These are phyloP conservation scores for Zeuzera pyrina DNA, from an alignment of 2,888 invertebrate species.

Conservation along the genomic window DNA sequence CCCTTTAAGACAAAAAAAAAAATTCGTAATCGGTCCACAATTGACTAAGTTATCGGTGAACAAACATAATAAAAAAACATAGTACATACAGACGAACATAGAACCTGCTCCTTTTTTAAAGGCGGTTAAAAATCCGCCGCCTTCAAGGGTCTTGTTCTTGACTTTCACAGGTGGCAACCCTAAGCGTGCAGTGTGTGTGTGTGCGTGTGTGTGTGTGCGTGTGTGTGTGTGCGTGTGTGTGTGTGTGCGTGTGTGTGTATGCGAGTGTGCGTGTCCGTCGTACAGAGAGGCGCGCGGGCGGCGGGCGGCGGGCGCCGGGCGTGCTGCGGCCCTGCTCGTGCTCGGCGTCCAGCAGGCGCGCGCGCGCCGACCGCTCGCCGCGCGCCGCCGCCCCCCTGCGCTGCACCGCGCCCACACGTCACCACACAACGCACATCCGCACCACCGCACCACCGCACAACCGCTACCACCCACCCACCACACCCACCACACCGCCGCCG, in stretches of 20 bases:
- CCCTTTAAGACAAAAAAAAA: too few species aligned
- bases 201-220: too few species aligned
- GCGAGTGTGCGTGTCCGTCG: conserved; percentile 28
- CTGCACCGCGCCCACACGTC: conserved; percentile 13
- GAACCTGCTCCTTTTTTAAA: too few species aligned
- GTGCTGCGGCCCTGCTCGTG: conserved; percentile 67
- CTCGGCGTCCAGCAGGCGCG: conserved; percentile 64
- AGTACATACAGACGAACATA: too few species aligned
- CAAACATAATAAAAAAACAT: too few species aligned
- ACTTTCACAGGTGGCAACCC: too few species aligned
- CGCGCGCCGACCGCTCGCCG: conserved; percentile 40
- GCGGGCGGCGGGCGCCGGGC: conserved; percentile 49
- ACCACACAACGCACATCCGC: conserved; percentile 17
- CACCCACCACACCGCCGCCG: conserved; percentile 15
- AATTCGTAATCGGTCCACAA: too few species aligned
- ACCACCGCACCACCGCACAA: conserved; percentile 7
- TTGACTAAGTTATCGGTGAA: too few species aligned
- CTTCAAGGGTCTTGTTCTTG: too few species aligned
- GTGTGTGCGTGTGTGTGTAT: conserved; percentile 9
- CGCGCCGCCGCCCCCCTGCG: conserved; percentile 20
- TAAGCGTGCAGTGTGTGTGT: too few species aligned
- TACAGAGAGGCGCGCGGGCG: conserved; percentile 16
- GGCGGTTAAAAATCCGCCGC: too few species aligned
- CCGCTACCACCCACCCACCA: conserved; percentile 8
- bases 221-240: conserved; percentile 5